Evolutionary conservation across 2,113 vertebrate genomes (phyloP), one percentile per base, ranked within the genome.

Genomic region (Albula goreensis): DNA sequence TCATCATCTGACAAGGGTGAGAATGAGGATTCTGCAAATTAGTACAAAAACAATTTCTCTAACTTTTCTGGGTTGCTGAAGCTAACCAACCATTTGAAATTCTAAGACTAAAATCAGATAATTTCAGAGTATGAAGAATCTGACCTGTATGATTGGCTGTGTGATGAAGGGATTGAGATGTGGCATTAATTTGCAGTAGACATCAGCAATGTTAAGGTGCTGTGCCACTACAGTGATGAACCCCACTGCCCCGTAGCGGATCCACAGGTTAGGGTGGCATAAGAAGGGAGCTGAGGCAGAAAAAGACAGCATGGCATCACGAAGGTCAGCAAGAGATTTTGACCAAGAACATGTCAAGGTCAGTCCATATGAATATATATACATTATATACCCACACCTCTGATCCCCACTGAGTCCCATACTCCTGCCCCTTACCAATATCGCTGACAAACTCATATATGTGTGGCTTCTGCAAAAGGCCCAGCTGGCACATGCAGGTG

Each of bases 121-220:
- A n/a, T 22, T 8, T 41, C 31, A 41, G 31, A 74, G 2, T 10
- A 31, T 25, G 22, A 31, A 2, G 19, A 31, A n/a, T 51, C 70
- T 91, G 92, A 99, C 98, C 97, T 99, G 98, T 93, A 99, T 98
- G 91, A 99, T 97, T 89, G 98, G 98, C 83, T 99, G 98, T 0
- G 96, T 98, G 88, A 99, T 95, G 88, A 99, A 99, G 3, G 97
- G 96, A 87, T 96, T 94, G 80, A 99, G 97, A 90, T 98, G 97
- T 0, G 98, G 98, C 98, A 99, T 98, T 85, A 99, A 94, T 85
- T 99, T 99, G 93, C 98, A 99, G 95, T 99, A 99, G 85, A 99
- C 96, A 85, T 99, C 98, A 63, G 98, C 98, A 86, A 99, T 97
- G 89, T 97, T 99, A 85, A 99, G 95, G 88, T 98, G 97, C 91